Conservation (phyloP, 1,140 invertebrate genomes). For the Platyscapa corneri region DNA sequence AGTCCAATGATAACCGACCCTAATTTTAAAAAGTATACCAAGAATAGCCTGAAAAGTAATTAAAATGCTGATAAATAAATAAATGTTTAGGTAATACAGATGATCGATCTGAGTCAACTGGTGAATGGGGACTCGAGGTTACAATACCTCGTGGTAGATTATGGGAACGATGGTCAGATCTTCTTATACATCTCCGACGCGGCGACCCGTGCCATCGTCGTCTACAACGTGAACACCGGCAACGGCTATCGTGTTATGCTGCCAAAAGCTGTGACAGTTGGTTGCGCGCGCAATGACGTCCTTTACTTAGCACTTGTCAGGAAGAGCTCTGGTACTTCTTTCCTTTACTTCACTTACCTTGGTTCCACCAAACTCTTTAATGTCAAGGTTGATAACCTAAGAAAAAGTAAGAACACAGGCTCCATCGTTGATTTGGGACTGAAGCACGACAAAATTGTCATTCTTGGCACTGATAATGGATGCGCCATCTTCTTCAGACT, state of each 20-base stretch:
- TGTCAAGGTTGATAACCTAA: slow-evolving; percentile 75
- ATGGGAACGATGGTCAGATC: slow-evolving; percentile 71
- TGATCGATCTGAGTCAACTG: slow-evolving; percentile 75
- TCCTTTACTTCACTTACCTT: slow-evolving; percentile 78
- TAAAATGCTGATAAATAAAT: too few relatives aligned
- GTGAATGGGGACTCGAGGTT: slow-evolving; percentile 73
- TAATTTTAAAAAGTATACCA: too few relatives aligned
- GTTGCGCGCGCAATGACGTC: slow-evolving; percentile 72
- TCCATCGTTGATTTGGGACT: slow-evolving; percentile 76
- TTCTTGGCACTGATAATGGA: slow-evolving; percentile 79
- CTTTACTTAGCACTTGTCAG: slow-evolving; percentile 76
- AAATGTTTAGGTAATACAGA: slow-evolving; percentile 71
- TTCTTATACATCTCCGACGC: slow-evolving; percentile 80
- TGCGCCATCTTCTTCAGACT: slow-evolving; percentile 76
- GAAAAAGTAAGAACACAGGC: slow-evolving; percentile 73
- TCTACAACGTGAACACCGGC: slow-evolving; percentile 76
- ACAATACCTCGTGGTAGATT: slow-evolving; percentile 78
- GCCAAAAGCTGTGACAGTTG: slow-evolving; percentile 72
- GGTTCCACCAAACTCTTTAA: slow-evolving; percentile 75
- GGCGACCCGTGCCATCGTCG: slow-evolving; percentile 77
- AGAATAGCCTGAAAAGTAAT: too few relatives aligned
- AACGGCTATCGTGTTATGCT: slow-evolving; percentile 76
- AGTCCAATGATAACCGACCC: too few relatives aligned
- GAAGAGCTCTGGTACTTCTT: slow-evolving; percentile 70
- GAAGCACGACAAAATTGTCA: slow-evolving; percentile 75